Evolutionary conservation across 2,797 vertebrate genomes (phyloP).

Genomic region (Ibycter americanus): DNA sequence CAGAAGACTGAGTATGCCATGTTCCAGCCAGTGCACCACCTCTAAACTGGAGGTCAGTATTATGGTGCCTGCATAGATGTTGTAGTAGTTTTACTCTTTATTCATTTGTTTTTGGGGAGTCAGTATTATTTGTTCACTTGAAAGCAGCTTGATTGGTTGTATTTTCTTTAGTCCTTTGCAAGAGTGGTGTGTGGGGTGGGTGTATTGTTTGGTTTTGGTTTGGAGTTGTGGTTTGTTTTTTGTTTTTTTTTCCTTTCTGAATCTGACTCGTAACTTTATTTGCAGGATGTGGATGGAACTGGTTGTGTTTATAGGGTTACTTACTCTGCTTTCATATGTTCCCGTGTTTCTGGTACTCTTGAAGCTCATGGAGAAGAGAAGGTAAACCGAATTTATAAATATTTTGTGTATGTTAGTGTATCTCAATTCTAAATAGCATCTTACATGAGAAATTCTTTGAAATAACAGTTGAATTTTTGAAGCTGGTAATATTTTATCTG

Average conservation of each 20-base stretch:
- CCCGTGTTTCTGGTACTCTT: constrained; percentile 84
- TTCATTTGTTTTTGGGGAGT: background rate
- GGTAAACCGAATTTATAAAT: constrained; percentile 72
- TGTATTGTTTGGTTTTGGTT: background rate
- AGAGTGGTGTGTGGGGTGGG: background rate
- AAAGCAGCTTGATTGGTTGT: background rate
- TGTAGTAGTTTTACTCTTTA: background rate
- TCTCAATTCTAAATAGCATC: background rate
- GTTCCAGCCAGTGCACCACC: background rate
- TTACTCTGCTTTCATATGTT: constrained; percentile 90
- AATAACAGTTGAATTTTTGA: background rate
- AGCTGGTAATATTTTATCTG: background rate
- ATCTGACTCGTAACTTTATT: constrained; percentile 5
- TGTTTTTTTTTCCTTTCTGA: background rate
- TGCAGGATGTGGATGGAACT: constrained; percentile 86
- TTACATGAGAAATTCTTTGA: background rate
- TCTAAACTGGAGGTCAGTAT: background rate
- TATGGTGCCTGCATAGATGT: background rate
- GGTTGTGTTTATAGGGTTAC: constrained; percentile 88
- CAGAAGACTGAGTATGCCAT: background rate
- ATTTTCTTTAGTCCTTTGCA: background rate
- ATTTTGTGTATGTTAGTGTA: background rate
- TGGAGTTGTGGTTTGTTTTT: too few species aligned
- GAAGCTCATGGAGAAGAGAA: constrained; percentile 81
- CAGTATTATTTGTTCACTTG: background rate